Evolutionary conservation across 2,113 vertebrate genomes (phyloP).

Genomic region (Proterorhinus semilunaris): DNA sequence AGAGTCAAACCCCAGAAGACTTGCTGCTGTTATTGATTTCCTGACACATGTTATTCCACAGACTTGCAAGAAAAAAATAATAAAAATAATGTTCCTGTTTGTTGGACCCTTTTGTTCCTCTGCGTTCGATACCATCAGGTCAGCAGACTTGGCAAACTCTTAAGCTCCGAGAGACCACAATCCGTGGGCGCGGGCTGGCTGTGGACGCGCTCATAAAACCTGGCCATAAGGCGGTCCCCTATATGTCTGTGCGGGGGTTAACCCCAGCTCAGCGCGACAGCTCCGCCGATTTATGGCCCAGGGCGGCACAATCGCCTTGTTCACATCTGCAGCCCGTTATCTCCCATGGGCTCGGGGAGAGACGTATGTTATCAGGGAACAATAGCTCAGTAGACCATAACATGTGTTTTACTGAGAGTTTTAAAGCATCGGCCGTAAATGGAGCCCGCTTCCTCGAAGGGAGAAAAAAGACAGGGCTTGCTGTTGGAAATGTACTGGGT

Average conservation of each 20-base stretch:
- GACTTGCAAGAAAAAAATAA: too few relatives aligned
- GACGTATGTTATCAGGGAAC: constrained; percentile 1
- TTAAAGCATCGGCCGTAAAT: background rate
- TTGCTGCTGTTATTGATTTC: too few relatives aligned
- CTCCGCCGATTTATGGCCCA: background rate
- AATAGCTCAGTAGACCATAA: background rate
- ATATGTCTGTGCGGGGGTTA: background rate
- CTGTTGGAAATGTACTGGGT: background rate
- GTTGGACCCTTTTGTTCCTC: too few relatives aligned
- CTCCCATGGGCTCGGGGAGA: background rate
- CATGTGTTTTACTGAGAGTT: constrained; percentile 5
- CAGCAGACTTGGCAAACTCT: too few relatives aligned
- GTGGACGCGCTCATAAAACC: background rate
- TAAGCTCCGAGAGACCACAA: too few relatives aligned
- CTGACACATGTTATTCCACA: too few relatives aligned
- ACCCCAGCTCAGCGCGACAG: background rate
- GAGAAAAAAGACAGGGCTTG: background rate
- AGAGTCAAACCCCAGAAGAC: too few relatives aligned
- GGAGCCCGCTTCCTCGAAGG: background rate
- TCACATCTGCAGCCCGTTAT: background rate
- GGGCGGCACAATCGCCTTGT: background rate
- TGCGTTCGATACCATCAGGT: too few relatives aligned
- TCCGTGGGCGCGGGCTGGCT: too few relatives aligned
- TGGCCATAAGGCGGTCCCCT: background rate
- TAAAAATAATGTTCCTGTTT: too few relatives aligned